Evolutionary conservation across 2,797 vertebrate species (phyloP), one percentile per base, ranked within the genome.

Genomic region (Pseudopleuronectes americanus): DNA sequence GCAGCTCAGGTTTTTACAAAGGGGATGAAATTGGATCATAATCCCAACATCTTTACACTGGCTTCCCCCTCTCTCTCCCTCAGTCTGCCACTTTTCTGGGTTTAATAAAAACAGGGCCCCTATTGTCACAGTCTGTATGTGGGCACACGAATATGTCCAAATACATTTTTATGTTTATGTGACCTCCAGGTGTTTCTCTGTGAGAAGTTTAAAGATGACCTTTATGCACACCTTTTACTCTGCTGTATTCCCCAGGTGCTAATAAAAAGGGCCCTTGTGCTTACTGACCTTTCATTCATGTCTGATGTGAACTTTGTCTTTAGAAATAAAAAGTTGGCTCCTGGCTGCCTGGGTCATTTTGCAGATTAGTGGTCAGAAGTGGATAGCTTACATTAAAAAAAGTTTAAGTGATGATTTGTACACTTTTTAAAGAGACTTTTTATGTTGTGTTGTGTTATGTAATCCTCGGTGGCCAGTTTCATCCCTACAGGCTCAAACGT

Each of bases 91-190:
- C 48, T 75, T 75, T 58, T 69, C 84, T 91, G 84, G 51, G 80
- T 84, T 91, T 86, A 85, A 83, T 86, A 64, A 76, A 76, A 72
- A 83, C 62, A 22, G 31, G 49, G 13, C 64, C 64, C 22, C 38
- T 64, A 51, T 48, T 57, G 70, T 82, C 57, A 45, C 62, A 64
- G 9, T 9, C 33, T 3, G 33, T 74, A 71, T 65, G 41, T 57
- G 49, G 56, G 54, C 76, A 66, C 31, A 43, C 64, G 63, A 52
- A 74, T 74, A 47, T 61, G 26, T 52, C 22, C 53, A 45, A 28
- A 43, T 17, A 43, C 71, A 53, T 4, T 45, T 17, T 56, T 57
- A 58, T 67, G 45, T 78, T 69, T 74, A 22, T 62, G 31, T 64
- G 43, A 69, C 24, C 24, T 71, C 64, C 31, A 55, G 22, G 24